These are phyloP conservation scores for Montipora capitata DNA, from an alignment of 92 coral and sea anemone species.

Conservation along the genomic window DNA sequence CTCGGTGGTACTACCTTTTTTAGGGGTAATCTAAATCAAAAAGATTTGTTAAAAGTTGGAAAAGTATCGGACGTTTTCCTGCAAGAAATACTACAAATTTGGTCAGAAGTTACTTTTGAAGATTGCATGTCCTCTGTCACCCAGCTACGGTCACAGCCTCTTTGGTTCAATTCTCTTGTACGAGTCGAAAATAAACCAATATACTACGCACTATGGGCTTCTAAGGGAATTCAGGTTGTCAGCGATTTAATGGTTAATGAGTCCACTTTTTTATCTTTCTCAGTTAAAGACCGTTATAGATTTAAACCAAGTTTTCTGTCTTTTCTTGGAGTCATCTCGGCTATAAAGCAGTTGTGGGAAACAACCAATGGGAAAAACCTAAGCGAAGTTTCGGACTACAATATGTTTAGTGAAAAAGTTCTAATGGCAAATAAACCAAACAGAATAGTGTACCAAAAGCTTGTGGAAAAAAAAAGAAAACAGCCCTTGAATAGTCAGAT, in stretches of 20 bases:
- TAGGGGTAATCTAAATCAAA: not conserved
- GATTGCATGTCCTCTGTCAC: not conserved
- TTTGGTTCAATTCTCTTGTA: slow-evolving; percentile 15
- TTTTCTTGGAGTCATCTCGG: not conserved
- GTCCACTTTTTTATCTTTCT: not conserved
- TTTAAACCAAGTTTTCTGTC: not conserved
- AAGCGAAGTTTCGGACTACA: not conserved
- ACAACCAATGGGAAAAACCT: not conserved
- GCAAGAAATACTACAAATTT: not conserved
- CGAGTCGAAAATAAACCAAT: slow-evolving; percentile 4
- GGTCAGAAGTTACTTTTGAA: not conserved
- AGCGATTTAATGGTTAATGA: not conserved
- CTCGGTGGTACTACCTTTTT: not conserved
- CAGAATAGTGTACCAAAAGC: not conserved
- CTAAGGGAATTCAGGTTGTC: not conserved
- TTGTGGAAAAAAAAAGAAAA: not conserved
- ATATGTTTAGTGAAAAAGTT: not conserved
- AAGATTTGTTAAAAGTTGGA: not conserved
- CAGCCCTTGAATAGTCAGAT: not conserved
- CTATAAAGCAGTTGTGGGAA: not conserved
- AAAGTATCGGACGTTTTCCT: not conserved
- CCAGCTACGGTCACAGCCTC: not conserved
- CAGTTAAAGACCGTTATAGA: not conserved
- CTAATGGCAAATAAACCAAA: not conserved
- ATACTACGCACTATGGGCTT: not conserved